Percentiles rank a stretch among this genome's conserved stretches.
phyloP scores from a whole-genome alignment of 2,888 invertebrate genomes.

The Ophonus ardosiacus region DNA sequence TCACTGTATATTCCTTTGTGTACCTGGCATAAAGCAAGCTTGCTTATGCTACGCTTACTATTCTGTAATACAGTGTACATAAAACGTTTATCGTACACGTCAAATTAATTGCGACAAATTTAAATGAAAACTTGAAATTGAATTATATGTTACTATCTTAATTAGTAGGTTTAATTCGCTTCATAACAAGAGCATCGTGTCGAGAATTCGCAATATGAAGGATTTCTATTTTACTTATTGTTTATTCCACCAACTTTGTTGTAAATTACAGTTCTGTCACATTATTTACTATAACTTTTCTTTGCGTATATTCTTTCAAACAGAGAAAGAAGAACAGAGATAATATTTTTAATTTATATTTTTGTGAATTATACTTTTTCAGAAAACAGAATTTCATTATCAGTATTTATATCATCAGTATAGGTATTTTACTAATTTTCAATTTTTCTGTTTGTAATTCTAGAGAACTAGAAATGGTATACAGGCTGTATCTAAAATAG shows the following conservation, averaged over 20 bases:
- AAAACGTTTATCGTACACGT: slow-evolving; percentile 37
- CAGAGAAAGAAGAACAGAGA: no score
- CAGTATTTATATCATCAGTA: no score
- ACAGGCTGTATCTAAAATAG: no score
- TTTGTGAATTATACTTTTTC: no score
- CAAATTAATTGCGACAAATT: slow-evolving; percentile 49
- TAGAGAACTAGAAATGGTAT: no score
- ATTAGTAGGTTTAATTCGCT: slow-evolving; percentile 42
- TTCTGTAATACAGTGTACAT: slow-evolving; percentile 3
- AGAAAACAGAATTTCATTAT: no score
- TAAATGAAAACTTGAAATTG: slow-evolving; percentile 45
- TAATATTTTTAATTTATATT: no score
- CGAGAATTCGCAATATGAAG: slow-evolving; percentile 21
- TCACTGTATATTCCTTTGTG: not conserved
- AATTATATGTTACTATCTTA: slow-evolving; percentile 53
- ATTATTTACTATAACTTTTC: not conserved
- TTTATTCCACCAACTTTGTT: not conserved
- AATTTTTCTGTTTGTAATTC: no score
- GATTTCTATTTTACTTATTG: slow-evolving; percentile 11
- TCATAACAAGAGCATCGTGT: slow-evolving; percentile 21
- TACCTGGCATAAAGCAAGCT: not conserved
- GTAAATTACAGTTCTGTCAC: not conserved
- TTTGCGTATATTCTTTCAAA: not conserved
- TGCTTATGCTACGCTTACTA: not conserved
- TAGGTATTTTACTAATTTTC: no score